These are phyloP conservation scores for Orchesellides sinensis DNA, from an alignment of 2,888 invertebrate genomes.

Conservation along the genomic window DNA sequence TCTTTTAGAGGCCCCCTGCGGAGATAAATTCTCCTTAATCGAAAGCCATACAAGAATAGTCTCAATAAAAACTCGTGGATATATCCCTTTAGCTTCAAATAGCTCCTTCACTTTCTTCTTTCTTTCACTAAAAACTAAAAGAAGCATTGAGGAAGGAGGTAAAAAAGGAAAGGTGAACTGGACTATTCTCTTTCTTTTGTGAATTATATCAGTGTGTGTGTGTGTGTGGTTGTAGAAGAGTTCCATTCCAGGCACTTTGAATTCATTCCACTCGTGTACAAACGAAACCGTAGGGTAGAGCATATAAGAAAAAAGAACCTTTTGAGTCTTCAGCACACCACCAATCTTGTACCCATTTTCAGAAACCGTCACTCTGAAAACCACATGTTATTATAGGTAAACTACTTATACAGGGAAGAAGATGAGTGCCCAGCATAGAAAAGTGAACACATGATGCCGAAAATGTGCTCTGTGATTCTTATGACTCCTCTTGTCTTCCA, in stretches of 20 bases:
- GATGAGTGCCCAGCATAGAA: background rate
- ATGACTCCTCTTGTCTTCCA: slow-evolving; percentile 2
- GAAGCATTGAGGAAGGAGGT: background rate
- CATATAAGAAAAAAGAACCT: too few relatives aligned
- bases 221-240: background rate
- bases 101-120: slow-evolving; percentile 33
- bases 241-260: slow-evolving; percentile 50
- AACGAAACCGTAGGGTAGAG: background rate
- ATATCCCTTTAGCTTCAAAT: slow-evolving; percentile 55
- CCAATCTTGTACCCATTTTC: slow-evolving; percentile 12
- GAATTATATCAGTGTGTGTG: slow-evolving; percentile 7
- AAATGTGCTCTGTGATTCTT: slow-evolving; percentile 15
- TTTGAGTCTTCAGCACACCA: too few relatives aligned
- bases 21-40: slow-evolving; percentile 75
- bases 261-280: slow-evolving; percentile 46
- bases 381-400: background rate
- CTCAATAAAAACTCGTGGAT: slow-evolving; percentile 74
- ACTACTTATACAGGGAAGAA: background rate
- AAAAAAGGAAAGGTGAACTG: slow-evolving; percentile 2
- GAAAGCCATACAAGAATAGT: slow-evolving; percentile 73
- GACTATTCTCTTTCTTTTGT: slow-evolving; percentile 7
- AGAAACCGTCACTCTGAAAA: slow-evolving; percentile 4
- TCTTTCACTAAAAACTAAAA: slow-evolving; percentile 3
- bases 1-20: slow-evolving; percentile 74
- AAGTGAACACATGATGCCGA: background rate